phyloP scores from a whole-genome alignment of 2,888 invertebrate species.

The Microdon myrmicae region DNA sequence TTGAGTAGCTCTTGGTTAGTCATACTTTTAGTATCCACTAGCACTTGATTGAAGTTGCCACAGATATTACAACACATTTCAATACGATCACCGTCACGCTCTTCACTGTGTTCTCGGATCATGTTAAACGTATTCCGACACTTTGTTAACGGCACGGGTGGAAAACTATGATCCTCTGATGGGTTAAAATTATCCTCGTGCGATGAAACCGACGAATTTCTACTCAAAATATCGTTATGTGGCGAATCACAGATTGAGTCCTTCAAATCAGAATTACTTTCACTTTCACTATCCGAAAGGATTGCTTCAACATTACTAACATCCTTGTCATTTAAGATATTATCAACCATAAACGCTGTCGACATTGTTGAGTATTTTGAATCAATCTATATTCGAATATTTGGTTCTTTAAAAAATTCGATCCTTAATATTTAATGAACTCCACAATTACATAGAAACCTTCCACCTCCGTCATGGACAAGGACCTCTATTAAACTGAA shows the following conservation, averaged over 20 bases:
- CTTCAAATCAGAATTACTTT: conserved; percentile 57
- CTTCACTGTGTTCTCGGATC: conserved; percentile 33
- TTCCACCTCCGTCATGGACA: too few species aligned
- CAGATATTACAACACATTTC: conserved; percentile 62
- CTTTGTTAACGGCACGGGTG: too few species aligned
- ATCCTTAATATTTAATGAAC: conserved; percentile 4
- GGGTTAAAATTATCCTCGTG: conserved; percentile 54
- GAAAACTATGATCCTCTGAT: conserved; percentile 40
- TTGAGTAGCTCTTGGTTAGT: conserved; percentile 55
- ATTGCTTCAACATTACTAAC: conserved; percentile 53
- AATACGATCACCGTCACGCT: conserved; percentile 54
- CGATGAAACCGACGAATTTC: conserved; percentile 57
- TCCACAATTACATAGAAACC: too few species aligned
- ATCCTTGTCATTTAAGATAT: conserved; percentile 63
- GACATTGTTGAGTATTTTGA: conserved; percentile 57
- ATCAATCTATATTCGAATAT: background rate
- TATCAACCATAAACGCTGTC: conserved; percentile 65
- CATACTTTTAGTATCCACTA: conserved; percentile 56
- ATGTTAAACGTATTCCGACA: conserved; percentile 35
- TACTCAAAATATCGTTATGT: conserved; percentile 59
- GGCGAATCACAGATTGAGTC: conserved; percentile 57
- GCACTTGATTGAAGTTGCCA: conserved; percentile 58
- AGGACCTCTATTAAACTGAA: too few species aligned
- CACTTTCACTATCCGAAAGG: conserved; percentile 54
- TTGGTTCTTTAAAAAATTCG: background rate